phyloP scores from a whole-genome alignment of 1,140 invertebrate genomes.

The Arctopsyche grandis region DNA sequence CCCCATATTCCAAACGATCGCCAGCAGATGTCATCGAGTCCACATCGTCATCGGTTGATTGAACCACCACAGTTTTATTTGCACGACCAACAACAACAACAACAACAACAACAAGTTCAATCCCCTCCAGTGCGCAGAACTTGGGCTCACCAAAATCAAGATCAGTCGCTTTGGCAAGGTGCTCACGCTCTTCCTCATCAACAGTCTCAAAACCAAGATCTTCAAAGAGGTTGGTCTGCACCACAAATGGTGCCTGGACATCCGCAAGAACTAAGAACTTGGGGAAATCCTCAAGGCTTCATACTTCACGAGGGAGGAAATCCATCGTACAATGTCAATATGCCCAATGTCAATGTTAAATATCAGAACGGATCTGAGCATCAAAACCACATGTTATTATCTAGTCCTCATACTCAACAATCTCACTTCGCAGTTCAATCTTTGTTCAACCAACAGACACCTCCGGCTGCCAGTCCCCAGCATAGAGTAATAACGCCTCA shows the following conservation, averaged over 20 bases:
- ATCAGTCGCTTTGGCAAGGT: slow-evolving; percentile 64
- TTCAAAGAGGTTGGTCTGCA: slow-evolving; percentile 60
- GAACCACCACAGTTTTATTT: slow-evolving; percentile 75
- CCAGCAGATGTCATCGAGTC: slow-evolving; percentile 60
- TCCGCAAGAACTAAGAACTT: slow-evolving; percentile 42
- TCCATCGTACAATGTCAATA: slow-evolving; percentile 57
- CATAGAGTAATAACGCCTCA: slow-evolving; percentile 60
- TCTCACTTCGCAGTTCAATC: slow-evolving; percentile 52
- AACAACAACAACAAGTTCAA: slow-evolving; percentile 60
- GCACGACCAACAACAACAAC: slow-evolving; percentile 67
- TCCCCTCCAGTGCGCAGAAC: slow-evolving; percentile 74
- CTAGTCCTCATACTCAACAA: slow-evolving; percentile 39
- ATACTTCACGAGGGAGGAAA: slow-evolving; percentile 58
- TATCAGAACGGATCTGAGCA: slow-evolving; percentile 63
- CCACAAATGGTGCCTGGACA: slow-evolving; percentile 57
- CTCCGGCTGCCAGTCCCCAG: slow-evolving; percentile 57
- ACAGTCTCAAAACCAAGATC: slow-evolving; percentile 49
- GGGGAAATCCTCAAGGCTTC: slow-evolving; percentile 58
- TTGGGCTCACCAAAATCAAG: slow-evolving; percentile 71
- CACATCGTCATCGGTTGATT: slow-evolving; percentile 63
- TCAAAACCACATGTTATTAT: slow-evolving; percentile 4
- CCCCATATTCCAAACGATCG: slow-evolving; percentile 67
- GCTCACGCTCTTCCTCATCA: slow-evolving; percentile 43
- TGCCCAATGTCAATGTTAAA: slow-evolving; percentile 56
- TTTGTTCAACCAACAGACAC: slow-evolving; percentile 54